Conservation (phyloP, 1,140 invertebrate species). For the Drosophila bifasciata region DNA sequence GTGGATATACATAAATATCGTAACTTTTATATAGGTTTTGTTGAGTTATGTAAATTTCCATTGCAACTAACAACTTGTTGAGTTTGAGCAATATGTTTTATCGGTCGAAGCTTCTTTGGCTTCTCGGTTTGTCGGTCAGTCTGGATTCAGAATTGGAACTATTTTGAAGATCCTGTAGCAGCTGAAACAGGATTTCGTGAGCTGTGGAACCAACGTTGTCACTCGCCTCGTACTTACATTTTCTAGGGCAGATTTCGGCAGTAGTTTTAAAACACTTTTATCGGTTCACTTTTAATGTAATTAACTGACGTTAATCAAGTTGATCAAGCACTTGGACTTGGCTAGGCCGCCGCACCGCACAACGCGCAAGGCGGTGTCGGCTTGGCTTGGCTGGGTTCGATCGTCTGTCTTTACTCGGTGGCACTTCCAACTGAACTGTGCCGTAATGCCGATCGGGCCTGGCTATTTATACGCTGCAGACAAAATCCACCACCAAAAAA, state of each 20-base stretch:
- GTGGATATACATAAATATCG: too few species aligned
- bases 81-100: not conserved
- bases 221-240: conserved; percentile 18
- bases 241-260: not conserved
- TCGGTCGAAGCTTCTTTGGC: not conserved
- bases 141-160: not conserved
- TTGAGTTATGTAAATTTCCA: too few species aligned
- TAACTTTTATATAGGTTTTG: too few species aligned
- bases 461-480: conserved; percentile 60
- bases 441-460: conserved; percentile 37
- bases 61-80: not conserved
- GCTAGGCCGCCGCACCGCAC: conserved; percentile 47
- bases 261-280: not conserved
- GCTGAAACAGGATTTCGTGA: not conserved
- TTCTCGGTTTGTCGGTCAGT: not conserved
- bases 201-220: too few species aligned
- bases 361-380: conserved; percentile 54
- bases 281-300: not conserved
- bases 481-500: conserved; percentile 64
- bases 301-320: conserved; percentile 31
- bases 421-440: conserved; percentile 53
- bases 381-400: conserved; percentile 21
- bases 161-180: conserved; percentile 10
- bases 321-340: too few species aligned
- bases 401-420: conserved; percentile 41